Conservation (phyloP, 2,888 invertebrate genomes). For the Tachystola acroxantha region DNA sequence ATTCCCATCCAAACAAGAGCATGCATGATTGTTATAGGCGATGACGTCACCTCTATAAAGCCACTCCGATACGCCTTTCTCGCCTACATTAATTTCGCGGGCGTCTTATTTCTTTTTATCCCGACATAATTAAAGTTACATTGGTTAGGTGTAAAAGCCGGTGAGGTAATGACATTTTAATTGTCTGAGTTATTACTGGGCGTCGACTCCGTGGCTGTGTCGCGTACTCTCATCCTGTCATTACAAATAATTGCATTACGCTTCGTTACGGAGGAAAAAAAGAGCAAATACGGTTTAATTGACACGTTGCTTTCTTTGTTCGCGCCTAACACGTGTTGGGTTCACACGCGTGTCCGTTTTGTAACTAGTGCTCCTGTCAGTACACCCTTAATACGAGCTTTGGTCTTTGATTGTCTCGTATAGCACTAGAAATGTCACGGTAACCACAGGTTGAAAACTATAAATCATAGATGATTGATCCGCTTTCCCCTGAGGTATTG, state of each 20-base stretch:
- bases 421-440: no score
- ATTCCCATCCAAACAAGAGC: no score
- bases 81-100: slow-evolving; percentile 31
- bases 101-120: slow-evolving; percentile 45
- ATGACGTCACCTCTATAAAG: slow-evolving; percentile 5
- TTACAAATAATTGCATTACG: slow-evolving; percentile 77
- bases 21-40: neutral
- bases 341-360: slow-evolving; percentile 46
- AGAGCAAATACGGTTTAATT: slow-evolving; percentile 68
- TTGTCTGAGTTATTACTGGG: slow-evolving; percentile 67
- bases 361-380: neutral
- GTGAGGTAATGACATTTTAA: slow-evolving; percentile 74
- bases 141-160: slow-evolving; percentile 69
- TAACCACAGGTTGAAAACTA: no score
- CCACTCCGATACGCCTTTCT: slow-evolving; percentile 4
- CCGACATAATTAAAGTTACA: slow-evolving; percentile 58
- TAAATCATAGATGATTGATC: no score
- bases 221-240: slow-evolving; percentile 73
- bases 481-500: no score
- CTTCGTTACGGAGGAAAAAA: slow-evolving; percentile 73
- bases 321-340: slow-evolving; percentile 53
- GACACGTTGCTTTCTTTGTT: slow-evolving; percentile 72
- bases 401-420: no score
- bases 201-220: slow-evolving; percentile 50
- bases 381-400: neutral